Base-by-base conservation (phyloP, 2,888 invertebrate genomes). In the Noctuana brunneofusca region DNA sequence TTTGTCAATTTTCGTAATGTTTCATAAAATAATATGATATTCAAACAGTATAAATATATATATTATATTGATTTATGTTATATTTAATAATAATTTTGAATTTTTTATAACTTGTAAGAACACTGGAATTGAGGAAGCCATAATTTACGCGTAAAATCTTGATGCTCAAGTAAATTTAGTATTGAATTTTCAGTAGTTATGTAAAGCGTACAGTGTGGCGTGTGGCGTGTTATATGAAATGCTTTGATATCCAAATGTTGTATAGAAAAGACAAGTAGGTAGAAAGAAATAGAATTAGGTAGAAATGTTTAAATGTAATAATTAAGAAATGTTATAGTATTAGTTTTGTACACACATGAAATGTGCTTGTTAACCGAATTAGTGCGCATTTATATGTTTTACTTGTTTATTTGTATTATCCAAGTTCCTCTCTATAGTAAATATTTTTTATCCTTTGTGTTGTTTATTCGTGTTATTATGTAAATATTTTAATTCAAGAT, bases 331-430 rank as follows among this genome's bases (percentile, higher is more conserved):
- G n/a, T n/a, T 48, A 22, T 20, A 48, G 22, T 11, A 22, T 48
- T 12, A 22, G 22, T 22, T 22, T 48, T 48, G 3, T 48, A 48
- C 9, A 46, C 46, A 48, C 46, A 22, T 48, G 22, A 48, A 48
- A 48, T 48, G 46, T 48, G 46, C 46, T 48, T 48, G 9, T 48
- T 2, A n/a, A 48, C 48, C 48, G 48, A 48, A 48, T 48, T 48
- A 48, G 11, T 48, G 12, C 20, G 48, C 20, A 22, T 18, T 20
- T 43, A 20, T 43, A 20, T 48, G n/a, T 3, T 22, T 22, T 48
- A 22, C n/a, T 43, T 18, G 0, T 41, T 14, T 38, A 14, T n/a
- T 4, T 38, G 0, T 14, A 38, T n/a, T 5, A 14, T 38, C 4
- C 14, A 14, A 43, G 16, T 43, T 16, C 18, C 18, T 43, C 38